Conservation (phyloP, 2,797 vertebrate species). For the Diplodus sargus region DNA sequence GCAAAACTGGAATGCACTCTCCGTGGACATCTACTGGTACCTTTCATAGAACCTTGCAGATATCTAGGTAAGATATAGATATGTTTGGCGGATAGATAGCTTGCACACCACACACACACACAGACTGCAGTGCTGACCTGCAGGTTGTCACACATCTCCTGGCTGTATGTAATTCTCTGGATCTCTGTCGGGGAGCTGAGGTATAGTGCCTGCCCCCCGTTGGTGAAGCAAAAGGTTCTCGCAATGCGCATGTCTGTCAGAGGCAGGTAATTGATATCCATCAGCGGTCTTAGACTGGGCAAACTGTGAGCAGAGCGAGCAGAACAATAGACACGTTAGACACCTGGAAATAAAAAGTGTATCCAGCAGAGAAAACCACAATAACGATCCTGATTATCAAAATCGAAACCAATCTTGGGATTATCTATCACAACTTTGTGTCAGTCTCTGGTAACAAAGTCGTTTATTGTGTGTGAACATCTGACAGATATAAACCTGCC, state of each 20-base stretch:
- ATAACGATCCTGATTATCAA: not conserved
- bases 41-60: not conserved
- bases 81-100: not conserved
- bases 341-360: not conserved
- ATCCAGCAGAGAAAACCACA: not conserved
- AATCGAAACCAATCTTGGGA: not conserved
- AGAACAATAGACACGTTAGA: conserved; percentile 23
- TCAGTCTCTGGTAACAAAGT: not conserved
- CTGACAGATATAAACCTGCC: not conserved
- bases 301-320: conserved; percentile 83
- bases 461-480: too few relatives aligned
- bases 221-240: conserved; percentile 98
- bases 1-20: not conserved
- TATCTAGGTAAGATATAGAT: not conserved
- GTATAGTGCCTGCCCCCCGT: conserved; percentile 95
- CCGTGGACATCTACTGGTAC: not conserved
- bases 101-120: conserved; percentile 8
- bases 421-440: not conserved
- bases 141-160: conserved; percentile 97
- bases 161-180: conserved; percentile 97
- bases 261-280: conserved; percentile 96
- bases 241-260: conserved; percentile 98
- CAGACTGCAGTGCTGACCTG: conserved; percentile 86
- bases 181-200: conserved; percentile 98
- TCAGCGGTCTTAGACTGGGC: conserved; percentile 95